Base-by-base conservation (phyloP, 2,113 vertebrate genomes). In the Ageneiosus marmoratus region DNA sequence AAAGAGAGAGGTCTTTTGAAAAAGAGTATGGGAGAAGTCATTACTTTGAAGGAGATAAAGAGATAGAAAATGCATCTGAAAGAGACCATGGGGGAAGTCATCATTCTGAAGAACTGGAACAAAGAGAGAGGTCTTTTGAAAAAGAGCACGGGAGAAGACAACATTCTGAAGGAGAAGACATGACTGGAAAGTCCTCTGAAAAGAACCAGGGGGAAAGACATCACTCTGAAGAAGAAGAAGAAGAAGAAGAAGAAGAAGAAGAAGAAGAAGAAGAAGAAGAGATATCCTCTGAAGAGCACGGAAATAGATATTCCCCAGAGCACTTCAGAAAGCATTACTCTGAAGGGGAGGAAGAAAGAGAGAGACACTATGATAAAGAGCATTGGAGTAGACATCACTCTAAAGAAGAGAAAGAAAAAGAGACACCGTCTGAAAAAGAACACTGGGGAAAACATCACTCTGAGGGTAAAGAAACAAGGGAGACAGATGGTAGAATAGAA, bases 401-500 rank as follows among this genome's bases (percentile, higher is more conserved):
- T 53, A 18, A 55, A 20, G 20, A 5, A 22, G 37, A 44, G 3
- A 9, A 24, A n/a, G 18, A 44, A 22, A 37, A 1, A 24, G 53
- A 16, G 13, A 44, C 0, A 5, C 22, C 22, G 3, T 12, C 53
- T 41, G 34, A 37, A 46, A 44, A 16, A 46, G 67, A 27, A 1
- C 37, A 77, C 46, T 22, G 55, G 12, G 13, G 5, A 37, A 60
- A 13, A 18, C 77, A 63, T 79, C 58, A 79, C 27, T 63, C 58
- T 37, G 16, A 60, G 32, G 50, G 1, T 9, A 37, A 79, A 83
- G 56, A 3, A 80, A 37, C 16, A 0, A 67, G 13, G 5, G 62
- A 29, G 12, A 62, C 29, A 27, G 27, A 18, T 8, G 27, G 87
- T 79, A 75, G 53, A 84, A 82, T 80, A 84, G 72, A 58, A 67